Evolutionary conservation across 2,888 invertebrate species (phyloP), one percentile per base, ranked within the genome.

Genomic region (Volucella inflata): DNA sequence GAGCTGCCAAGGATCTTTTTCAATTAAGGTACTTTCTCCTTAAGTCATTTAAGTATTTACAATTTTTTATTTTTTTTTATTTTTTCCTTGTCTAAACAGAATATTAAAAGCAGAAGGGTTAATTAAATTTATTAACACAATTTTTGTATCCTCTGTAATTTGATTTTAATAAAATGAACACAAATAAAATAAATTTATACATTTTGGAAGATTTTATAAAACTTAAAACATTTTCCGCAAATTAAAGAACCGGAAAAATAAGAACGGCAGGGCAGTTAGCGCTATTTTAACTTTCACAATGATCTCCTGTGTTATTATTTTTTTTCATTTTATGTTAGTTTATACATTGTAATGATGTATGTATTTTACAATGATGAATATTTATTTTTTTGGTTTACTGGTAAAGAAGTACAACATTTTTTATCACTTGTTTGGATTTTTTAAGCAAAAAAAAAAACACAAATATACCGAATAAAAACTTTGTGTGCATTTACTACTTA

Each of bases 281-380:
- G 71, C 59, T 71, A 59, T 71, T 50, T 2, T 17, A 12, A 16
- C 8, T 65, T 30, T 30, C 6, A 30, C 6, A 30, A 30, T 50
- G 17, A n/a, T 44, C 17, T 64, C 30, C n/a, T 42, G 46, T 62
- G 50, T 51, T 72, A n/a, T 64, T 64, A 48, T 48, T 36, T 30
- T 38, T 44, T 40, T 40, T 42, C 21, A 0, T 40, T 55, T 38
- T 38, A 10, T 64, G 16, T 42, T 65, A 6, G 50, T 50, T 16
- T 1, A 48, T 65, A 6, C 59, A 46, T 16, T 1, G 30, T 64
- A 17, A 71, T 72, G 79, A 59, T 42, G n/a, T 70, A 59, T 48
- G 14, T 70, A 70, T 70, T 77, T 17, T 62, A 68, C 60, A 77
- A 76, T 70, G 77, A 71, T n/a, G n/a, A n/a, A n/a, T n/a, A n/a